A percentile compares a stretch with the other conserved stretches of the same genome.
Evolutionary conservation across 2,113 vertebrate genomes (phyloP).

Genomic region (Cavia porcellus): DNA sequence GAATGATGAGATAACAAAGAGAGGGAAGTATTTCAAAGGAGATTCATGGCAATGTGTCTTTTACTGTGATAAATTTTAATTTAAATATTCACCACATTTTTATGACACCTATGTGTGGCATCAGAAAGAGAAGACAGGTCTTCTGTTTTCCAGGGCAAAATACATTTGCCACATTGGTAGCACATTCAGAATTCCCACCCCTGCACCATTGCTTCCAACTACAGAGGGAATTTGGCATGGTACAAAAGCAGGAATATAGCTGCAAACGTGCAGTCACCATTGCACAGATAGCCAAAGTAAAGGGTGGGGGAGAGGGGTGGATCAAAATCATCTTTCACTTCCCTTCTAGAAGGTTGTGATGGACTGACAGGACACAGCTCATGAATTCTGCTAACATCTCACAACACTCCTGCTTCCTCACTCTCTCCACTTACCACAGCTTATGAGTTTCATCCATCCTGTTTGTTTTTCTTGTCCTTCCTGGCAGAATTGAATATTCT

Average conservation of each 20-base stretch:
- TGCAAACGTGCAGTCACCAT: background rate
- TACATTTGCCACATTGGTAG: background rate
- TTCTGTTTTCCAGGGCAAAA: background rate
- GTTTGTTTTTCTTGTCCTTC: conserved; percentile 66
- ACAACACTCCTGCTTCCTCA: conserved; percentile 15
- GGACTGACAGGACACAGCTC: background rate
- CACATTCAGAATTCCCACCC: background rate
- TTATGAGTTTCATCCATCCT: conserved; percentile 57
- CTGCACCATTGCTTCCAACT: background rate
- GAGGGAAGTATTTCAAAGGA: background rate
- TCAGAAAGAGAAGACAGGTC: background rate
- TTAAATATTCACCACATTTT: background rate
- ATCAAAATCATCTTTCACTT: background rate
- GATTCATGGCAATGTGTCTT: background rate
- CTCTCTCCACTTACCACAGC: background rate
- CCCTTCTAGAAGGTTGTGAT: background rate
- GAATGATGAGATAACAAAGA: background rate
- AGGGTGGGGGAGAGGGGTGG: background rate
- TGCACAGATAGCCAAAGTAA: background rate
- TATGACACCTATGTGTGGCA: background rate
- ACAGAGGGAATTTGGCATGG: background rate
- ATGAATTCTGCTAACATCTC: conserved; percentile 47
- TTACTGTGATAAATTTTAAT: background rate
- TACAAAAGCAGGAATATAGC: background rate
- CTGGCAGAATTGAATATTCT: conserved; percentile 57